Conservation (phyloP, 2,113 vertebrate genomes). For the Zingel zingel region DNA sequence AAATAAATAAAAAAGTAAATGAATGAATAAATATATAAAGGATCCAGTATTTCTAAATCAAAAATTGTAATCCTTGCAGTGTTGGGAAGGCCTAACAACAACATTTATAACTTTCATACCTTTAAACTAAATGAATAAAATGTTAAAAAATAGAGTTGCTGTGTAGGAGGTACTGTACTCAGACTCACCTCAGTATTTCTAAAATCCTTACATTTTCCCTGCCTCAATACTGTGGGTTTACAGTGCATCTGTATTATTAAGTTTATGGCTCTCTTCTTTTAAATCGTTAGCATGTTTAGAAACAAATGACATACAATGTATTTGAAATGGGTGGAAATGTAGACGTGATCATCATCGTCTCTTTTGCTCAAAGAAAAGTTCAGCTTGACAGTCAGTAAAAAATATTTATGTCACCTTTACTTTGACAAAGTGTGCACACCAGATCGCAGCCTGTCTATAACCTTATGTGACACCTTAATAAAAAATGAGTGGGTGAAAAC, state of each 20-base stretch:
- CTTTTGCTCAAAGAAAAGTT: background rate
- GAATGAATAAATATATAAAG: background rate
- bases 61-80: background rate
- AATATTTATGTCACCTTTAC: background rate
- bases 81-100: background rate
- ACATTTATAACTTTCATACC: background rate
- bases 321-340: background rate
- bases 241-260: background rate
- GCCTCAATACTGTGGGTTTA: background rate
- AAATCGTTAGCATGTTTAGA: background rate
- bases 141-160: background rate
- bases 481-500: conserved; percentile 70
- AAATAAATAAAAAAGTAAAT: background rate
- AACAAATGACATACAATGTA: background rate
- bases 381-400: background rate
- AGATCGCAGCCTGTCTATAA: conserved; percentile 19
- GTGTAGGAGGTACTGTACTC: too few species aligned
- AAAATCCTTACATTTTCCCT: background rate
- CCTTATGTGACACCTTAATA: conserved; percentile 14
- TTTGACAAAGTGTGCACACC: background rate
- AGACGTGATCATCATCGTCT: background rate
- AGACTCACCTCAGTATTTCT: background rate
- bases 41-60: background rate
- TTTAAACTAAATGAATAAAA: background rate
- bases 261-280: background rate